Percentiles rank a stretch among this genome's conserved stretches.
These are phyloP conservation scores for Campaea margaritaria DNA, from an alignment of 2,888 invertebrate species.

Conservation along the genomic window DNA sequence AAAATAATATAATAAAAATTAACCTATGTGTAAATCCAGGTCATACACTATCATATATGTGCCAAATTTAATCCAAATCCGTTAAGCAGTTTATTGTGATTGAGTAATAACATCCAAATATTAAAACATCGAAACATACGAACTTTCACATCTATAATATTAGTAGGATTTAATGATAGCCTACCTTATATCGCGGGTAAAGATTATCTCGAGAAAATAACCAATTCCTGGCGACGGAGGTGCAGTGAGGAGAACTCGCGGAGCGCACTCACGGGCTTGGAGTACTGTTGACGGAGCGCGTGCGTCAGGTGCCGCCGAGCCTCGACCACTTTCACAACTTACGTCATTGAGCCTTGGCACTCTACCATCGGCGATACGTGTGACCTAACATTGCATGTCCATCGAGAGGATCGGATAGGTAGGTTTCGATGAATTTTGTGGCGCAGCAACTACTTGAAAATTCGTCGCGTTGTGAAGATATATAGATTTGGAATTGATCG, in stretches of 20 bases:
- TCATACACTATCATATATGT: too few species aligned
- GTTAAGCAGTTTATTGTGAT: too few species aligned
- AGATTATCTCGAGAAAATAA: neutral
- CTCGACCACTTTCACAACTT: constrained; percentile 74
- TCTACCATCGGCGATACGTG: constrained; percentile 20
- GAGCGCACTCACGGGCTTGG: constrained; percentile 15
- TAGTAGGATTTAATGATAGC: neutral
- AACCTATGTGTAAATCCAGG: too few species aligned
- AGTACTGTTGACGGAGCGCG: constrained; percentile 50
- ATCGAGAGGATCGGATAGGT: constrained; percentile 5
- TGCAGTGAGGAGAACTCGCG: neutral
- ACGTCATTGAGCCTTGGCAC: constrained; percentile 77
- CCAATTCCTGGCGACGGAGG: neutral
- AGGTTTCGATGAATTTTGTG: too few species aligned
- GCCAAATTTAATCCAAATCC: too few species aligned
- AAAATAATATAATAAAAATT: too few species aligned
- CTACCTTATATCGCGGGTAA: constrained; percentile 5
- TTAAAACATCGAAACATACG: too few species aligned
- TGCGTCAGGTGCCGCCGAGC: constrained; percentile 47
- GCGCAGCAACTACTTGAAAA: too few species aligned
- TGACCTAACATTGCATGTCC: constrained; percentile 21
- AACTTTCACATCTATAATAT: too few species aligned
- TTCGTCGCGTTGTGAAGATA: too few species aligned
- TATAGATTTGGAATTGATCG: too few species aligned
- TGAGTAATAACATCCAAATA: too few species aligned